Conservation (phyloP, 2,888 invertebrate species). For the Cephalotes varians region DNA sequence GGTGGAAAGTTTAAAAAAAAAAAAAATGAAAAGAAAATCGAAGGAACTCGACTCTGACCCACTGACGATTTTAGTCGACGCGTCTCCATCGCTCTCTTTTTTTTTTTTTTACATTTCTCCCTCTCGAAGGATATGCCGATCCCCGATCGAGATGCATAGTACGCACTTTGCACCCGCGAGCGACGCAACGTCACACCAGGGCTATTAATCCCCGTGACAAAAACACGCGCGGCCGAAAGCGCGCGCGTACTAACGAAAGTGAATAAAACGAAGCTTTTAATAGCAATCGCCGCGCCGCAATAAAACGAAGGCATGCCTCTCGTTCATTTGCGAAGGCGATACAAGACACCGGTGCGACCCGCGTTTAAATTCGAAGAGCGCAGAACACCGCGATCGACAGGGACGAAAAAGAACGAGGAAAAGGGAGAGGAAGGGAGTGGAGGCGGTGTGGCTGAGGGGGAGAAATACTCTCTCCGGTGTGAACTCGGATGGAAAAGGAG, state of each 20-base stretch:
- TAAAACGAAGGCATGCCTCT: constrained; percentile 63
- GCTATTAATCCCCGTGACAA: constrained; percentile 44
- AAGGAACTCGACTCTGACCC: constrained; percentile 29
- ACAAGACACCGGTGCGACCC: constrained; percentile 69
- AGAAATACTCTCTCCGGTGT: constrained; percentile 60
- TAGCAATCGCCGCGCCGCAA: constrained; percentile 61
- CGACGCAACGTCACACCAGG: constrained; percentile 29
- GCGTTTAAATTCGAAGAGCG: constrained; percentile 76
- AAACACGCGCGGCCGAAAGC: constrained; percentile 29
- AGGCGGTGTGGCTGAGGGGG: constrained; percentile 9
- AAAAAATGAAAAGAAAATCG: constrained; percentile 38
- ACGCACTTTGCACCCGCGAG: constrained; percentile 24
- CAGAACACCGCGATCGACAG: constrained; percentile 74
- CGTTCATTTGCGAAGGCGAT: constrained; percentile 72
- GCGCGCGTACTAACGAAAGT: constrained; percentile 55
- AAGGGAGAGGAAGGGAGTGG: not conserved
- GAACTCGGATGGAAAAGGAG: constrained; percentile 72
- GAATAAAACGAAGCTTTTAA: constrained; percentile 65
- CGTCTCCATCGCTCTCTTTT: not conserved
- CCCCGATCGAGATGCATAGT: constrained; percentile 5
- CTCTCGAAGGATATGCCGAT: not conserved
- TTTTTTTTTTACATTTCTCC: not conserved
- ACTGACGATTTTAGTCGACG: constrained; percentile 39
- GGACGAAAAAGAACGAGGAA: constrained; percentile 58
- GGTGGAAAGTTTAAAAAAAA: constrained; percentile 41